Conservation (phyloP, 2,797 vertebrate species). For the Meda fulgida region DNA sequence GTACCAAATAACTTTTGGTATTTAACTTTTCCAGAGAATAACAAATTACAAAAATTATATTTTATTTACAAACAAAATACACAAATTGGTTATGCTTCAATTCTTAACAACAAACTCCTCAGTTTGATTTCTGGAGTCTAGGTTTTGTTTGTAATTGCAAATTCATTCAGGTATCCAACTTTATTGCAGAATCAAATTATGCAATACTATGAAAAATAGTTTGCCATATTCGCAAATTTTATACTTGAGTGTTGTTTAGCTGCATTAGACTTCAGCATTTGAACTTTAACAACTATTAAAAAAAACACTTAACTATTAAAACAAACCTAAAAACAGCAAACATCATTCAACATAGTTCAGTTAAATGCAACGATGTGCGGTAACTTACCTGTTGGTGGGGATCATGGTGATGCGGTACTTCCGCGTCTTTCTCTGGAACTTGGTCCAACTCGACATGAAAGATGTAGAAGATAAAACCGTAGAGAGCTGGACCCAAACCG, state of each 20-base stretch:
- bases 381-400: slow-evolving; percentile 77
- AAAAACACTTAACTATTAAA: neutral
- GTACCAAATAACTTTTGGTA: neutral
- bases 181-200: neutral
- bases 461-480: slow-evolving; percentile 91
- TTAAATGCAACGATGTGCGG: neutral
- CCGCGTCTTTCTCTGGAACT: slow-evolving; percentile 69
- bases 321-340: neutral
- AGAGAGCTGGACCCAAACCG: slow-evolving; percentile 85
- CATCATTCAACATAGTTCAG: neutral
- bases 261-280: neutral
- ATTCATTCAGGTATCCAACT: neutral
- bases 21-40: neutral
- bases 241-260: neutral
- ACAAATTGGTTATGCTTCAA: neutral
- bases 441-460: slow-evolving; percentile 88
- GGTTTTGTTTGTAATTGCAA: neutral
- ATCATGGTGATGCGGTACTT: slow-evolving; percentile 40
- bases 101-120: neutral
- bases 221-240: neutral
- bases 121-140: neutral
- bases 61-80: neutral
- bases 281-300: neutral
- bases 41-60: neutral
- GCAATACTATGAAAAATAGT: no score